Evolutionary conservation across 2,888 invertebrate species (phyloP).

Genomic region (Meiosimyza decipiens): DNA sequence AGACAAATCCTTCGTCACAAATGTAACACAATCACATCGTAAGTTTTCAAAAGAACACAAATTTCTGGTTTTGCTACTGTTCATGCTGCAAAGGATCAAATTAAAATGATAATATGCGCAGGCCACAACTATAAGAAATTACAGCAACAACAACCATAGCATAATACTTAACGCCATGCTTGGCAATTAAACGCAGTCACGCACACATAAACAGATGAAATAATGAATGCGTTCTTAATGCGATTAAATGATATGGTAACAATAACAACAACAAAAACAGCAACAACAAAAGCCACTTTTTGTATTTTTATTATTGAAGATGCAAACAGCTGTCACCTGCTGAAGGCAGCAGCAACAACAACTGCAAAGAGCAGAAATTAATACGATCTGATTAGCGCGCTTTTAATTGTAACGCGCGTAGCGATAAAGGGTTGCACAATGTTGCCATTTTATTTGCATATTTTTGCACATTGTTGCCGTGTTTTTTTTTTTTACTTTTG

Average conservation of each 20-base stretch:
- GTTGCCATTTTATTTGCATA: conserved; percentile 16
- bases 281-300: neutral
- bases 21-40: conserved; percentile 5
- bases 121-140: too few relatives aligned
- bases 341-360: neutral
- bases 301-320: neutral
- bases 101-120: too few relatives aligned
- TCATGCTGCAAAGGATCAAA: neutral
- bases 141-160: neutral
- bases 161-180: neutral
- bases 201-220: neutral
- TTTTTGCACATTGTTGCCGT: neutral
- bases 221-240: neutral
- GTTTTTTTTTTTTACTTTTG: neutral
- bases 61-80: neutral
- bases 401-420: conserved; percentile 4
- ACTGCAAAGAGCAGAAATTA: neutral
- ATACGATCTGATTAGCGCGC: conserved; percentile 22
- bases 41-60: neutral
- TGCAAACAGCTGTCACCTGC: conserved; percentile 13
- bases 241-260: conserved; percentile 2
- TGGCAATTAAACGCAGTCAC: conserved; percentile 2
- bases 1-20: neutral
- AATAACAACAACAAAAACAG: neutral
- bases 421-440: neutral